phyloP scores from a whole-genome alignment of 2,113 vertebrate genomes.

The Rissa tridactyla region DNA sequence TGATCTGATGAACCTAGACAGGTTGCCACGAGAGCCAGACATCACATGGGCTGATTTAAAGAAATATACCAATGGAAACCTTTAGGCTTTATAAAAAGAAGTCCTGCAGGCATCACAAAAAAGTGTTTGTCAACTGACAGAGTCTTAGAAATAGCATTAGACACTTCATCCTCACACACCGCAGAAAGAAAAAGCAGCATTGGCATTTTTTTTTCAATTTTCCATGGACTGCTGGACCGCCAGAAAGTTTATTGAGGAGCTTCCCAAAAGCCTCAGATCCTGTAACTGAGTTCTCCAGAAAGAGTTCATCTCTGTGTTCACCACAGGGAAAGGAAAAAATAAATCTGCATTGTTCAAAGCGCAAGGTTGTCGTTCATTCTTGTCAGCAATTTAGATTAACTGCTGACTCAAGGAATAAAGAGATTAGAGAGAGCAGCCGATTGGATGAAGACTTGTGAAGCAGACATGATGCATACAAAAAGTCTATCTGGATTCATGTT shows the following conservation, averaged over 20 bases:
- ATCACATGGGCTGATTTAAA: not conserved
- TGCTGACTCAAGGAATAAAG: not conserved
- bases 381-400: not conserved
- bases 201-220: not conserved
- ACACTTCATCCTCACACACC: not conserved
- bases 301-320: not conserved
- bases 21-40: not conserved
- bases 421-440: not conserved
- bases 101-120: not conserved
- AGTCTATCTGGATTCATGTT: not conserved
- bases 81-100: not conserved
- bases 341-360: not conserved
- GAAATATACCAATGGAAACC: not conserved
- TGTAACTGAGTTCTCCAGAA: not conserved
- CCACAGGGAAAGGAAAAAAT: not conserved
- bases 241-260: not conserved
- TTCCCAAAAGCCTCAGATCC: not conserved
- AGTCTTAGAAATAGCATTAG: not conserved
- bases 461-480: not conserved
- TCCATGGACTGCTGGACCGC: not conserved
- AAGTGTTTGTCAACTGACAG: not conserved
- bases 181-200: not conserved
- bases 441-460: not conserved
- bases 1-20: not conserved
- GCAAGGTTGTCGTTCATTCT: not conserved